These are phyloP conservation scores for Odocoileus hemionus DNA, from an alignment of 2,113 vertebrate species.

Conservation along the genomic window DNA sequence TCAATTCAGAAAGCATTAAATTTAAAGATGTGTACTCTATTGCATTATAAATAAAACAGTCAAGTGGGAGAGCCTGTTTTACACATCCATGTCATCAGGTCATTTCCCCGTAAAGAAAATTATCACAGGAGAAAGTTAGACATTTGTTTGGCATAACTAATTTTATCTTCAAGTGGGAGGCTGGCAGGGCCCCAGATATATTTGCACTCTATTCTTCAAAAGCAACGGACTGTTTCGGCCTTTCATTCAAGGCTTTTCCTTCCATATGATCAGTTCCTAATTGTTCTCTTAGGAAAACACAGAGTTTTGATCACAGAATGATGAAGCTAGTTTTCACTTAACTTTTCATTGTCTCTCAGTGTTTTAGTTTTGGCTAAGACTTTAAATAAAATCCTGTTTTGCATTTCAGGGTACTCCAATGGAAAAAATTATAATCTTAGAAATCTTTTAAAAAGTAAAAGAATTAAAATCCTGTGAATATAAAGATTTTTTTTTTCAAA, in stretches of 20 bases:
- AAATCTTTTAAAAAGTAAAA: not conserved
- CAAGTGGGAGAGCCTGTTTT: conserved; percentile 43
- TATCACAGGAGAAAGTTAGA: conserved; percentile 65
- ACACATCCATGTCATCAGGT: conserved; percentile 39
- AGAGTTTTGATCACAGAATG: conserved; percentile 54
- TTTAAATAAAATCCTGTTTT: conserved; percentile 48
- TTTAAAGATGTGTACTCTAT: conserved; percentile 48
- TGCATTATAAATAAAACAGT: conserved; percentile 57
- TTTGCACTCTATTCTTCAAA: conserved; percentile 61
- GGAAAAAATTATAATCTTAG: conserved; percentile 33
- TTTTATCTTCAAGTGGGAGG: conserved; percentile 67
- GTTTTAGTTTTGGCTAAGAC: not conserved
- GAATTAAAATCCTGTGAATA: not conserved
- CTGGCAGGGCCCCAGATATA: conserved; percentile 39
- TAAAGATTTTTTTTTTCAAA: not conserved
- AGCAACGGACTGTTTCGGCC: conserved; percentile 37
- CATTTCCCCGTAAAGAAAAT: conserved; percentile 59
- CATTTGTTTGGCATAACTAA: conserved; percentile 50
- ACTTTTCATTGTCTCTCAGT: not conserved
- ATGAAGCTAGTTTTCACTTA: conserved; percentile 69
- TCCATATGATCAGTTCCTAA: conserved; percentile 49
- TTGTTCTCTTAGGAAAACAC: conserved; percentile 52
- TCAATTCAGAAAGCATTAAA: conserved; percentile 63
- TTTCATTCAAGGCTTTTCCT: conserved; percentile 59
- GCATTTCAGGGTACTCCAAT: conserved; percentile 22